A percentile compares a stretch with the other conserved stretches of the same genome.
Conservation (phyloP, 1,140 invertebrate genomes). For the Diplogasteroides magnus region DNA sequence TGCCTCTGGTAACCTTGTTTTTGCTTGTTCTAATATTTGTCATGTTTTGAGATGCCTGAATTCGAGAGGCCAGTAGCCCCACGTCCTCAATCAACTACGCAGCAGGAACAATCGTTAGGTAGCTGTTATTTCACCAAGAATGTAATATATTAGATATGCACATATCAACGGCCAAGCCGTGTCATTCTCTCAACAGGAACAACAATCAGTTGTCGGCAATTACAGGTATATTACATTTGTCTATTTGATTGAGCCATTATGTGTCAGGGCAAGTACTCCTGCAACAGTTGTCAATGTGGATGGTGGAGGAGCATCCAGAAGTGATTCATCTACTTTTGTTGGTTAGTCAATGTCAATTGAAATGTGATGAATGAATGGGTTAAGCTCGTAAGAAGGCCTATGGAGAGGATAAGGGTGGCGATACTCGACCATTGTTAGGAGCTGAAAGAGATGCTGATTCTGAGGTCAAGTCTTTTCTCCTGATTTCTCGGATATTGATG, state of each 20-base stretch:
- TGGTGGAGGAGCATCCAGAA: not conserved
- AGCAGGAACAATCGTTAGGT: too few species aligned
- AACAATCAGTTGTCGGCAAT: not conserved
- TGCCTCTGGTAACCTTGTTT: slow-evolving; percentile 30
- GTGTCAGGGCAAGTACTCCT: not conserved
- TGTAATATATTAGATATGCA: not conserved
- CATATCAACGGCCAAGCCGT: slow-evolving; percentile 2
- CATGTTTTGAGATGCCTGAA: not conserved
- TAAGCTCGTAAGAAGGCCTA: not conserved
- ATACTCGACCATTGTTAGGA: not conserved
- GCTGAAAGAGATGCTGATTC: not conserved
- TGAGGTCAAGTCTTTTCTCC: too few species aligned
- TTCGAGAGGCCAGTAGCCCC: not conserved
- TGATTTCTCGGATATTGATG: too few species aligned
- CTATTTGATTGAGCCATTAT: not conserved
- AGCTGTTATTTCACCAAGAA: slow-evolving; percentile 2
- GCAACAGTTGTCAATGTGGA: not conserved
- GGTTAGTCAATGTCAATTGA: not conserved
- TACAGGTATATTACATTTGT: not conserved
- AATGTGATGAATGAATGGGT: not conserved
- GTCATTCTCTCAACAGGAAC: not conserved
- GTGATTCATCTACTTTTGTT: not conserved
- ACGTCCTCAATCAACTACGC: too few species aligned
- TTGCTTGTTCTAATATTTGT: slow-evolving; percentile 6
- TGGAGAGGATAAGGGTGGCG: not conserved